Percentiles rank a stretch among this genome's conserved stretches.
phyloP scores from a whole-genome alignment of 92 coral and sea anemone genomes.

The Pocillopora meandrina region DNA sequence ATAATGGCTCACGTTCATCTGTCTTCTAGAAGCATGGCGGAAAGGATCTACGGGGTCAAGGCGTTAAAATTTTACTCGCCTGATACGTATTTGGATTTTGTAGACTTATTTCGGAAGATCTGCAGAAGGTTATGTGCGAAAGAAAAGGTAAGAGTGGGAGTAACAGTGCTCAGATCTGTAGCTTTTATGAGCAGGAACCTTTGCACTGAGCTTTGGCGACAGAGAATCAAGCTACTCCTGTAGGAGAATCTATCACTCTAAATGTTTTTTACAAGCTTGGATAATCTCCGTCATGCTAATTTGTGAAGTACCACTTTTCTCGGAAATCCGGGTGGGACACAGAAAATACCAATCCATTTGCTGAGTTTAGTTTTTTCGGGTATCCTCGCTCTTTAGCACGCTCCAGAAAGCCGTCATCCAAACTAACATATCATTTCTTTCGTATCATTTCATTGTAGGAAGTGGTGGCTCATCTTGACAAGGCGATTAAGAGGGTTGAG shows the following conservation, averaged over 20 bases:
- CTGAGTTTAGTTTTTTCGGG: no score
- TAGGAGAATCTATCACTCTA: no score
- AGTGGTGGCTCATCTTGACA: constrained; percentile 62
- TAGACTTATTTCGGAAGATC: constrained; percentile 76
- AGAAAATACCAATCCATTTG: no score
- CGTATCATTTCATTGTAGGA: constrained; percentile 39
- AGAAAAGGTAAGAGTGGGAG: constrained; percentile 71
- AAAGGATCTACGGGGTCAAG: constrained; percentile 64
- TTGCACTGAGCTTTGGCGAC: no score
- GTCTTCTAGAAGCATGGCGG: constrained; percentile 75
- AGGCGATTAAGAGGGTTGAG: constrained; percentile 76
- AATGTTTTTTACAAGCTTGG: no score
- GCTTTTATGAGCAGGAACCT: neutral
- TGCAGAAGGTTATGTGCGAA: constrained; percentile 74
- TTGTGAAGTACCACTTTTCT: no score
- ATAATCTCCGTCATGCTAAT: no score
- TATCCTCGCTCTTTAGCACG: no score
- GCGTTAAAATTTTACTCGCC: constrained; percentile 87
- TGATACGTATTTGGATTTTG: constrained; percentile 81
- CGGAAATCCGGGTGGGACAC: no score
- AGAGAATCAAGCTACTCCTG: no score
- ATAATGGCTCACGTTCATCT: constrained; percentile 93
- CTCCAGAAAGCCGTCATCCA: no score
- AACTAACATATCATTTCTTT: neutral
- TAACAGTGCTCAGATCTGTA: neutral